Base-by-base conservation (phyloP, 2,888 invertebrate species). In the Iselma pallidipennis region DNA sequence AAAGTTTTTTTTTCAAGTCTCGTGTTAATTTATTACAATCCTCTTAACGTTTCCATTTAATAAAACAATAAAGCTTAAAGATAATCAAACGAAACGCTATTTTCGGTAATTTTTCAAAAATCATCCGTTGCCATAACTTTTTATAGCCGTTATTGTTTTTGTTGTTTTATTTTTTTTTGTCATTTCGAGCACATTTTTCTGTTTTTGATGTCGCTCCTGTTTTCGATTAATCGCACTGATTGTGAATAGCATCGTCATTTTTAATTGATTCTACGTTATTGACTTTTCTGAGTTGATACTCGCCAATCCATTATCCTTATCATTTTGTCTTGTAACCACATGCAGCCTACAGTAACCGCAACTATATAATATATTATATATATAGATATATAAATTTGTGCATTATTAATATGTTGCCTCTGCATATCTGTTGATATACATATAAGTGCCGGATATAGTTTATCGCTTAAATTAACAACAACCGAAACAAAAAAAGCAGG, bases 371-470 rank as follows among this genome's bases (percentile, higher is more conserved):
- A 37, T 14, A 9, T 16, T 16, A 37, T 65, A 64, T n/a, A n/a
- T n/a, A n/a, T n/a, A n/a, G n/a, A n/a, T n/a, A n/a, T n/a, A n/a
- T n/a, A n/a, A n/a, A n/a, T n/a, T n/a, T n/a, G n/a, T n/a, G n/a
- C n/a, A n/a, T n/a, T n/a, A n/a, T n/a, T n/a, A n/a, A n/a, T n/a
- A n/a, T n/a, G n/a, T 28, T 66, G 60, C 66, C 53, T 67, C 42
- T 70, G 66, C 71, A 73, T 71, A 71, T 70, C 71, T 49, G n/a
- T n/a, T n/a, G n/a, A n/a, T n/a, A n/a, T n/a, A n/a, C n/a, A 59
- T 55, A 55, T 57, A 51, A 56, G 67, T 69, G 65, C 70, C 21
- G 45, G 45, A 74, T 70, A 70, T 59, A 55, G 5, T 69, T 78
- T 78, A 78, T 78, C 77, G 70, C 67, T 59, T 56, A 71, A 73